These are phyloP conservation scores for Bombus turneri DNA, from an alignment of 1,140 invertebrate species.

Conservation along the genomic window DNA sequence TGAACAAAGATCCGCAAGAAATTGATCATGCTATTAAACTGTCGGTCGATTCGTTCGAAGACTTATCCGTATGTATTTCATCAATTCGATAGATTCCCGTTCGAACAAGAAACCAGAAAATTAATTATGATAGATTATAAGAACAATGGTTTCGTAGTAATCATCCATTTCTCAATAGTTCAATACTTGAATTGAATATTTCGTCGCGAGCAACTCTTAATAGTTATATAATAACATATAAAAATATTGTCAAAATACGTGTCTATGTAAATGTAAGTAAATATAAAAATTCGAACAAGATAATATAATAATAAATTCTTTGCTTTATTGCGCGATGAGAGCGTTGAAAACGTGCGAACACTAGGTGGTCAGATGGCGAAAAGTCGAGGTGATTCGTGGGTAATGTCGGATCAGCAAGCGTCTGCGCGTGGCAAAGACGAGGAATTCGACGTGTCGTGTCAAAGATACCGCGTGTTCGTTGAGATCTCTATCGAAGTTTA, in stretches of 20 bases:
- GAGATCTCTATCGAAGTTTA: slow-evolving; percentile 36
- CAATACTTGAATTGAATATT: not conserved
- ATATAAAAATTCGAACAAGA: not conserved
- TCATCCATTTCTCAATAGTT: not conserved
- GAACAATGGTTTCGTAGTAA: not conserved
- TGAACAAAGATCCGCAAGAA: not conserved
- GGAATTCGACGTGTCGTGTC: not conserved
- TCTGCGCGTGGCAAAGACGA: not conserved
- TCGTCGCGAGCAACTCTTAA: no score
- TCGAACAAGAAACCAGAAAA: not conserved
- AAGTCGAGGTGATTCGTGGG: not conserved
- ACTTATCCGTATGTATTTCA: not conserved
- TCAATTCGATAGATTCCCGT: not conserved
- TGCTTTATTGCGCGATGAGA: not conserved
- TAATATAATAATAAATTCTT: not conserved
- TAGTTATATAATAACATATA: no score
- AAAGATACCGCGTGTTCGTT: slow-evolving; percentile 15
- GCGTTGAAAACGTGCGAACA: not conserved
- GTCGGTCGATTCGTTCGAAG: not conserved
- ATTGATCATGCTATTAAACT: not conserved
- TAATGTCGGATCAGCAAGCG: not conserved
- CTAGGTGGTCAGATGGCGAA: not conserved
- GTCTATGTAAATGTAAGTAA: no score
- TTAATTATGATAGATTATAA: not conserved
- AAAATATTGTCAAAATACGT: no score